A percentile compares a stretch with the other conserved stretches of the same genome.
These are phyloP conservation scores for Vanacampus margaritifer DNA, from an alignment of 2,113 vertebrate genomes.

Conservation along the genomic window DNA sequence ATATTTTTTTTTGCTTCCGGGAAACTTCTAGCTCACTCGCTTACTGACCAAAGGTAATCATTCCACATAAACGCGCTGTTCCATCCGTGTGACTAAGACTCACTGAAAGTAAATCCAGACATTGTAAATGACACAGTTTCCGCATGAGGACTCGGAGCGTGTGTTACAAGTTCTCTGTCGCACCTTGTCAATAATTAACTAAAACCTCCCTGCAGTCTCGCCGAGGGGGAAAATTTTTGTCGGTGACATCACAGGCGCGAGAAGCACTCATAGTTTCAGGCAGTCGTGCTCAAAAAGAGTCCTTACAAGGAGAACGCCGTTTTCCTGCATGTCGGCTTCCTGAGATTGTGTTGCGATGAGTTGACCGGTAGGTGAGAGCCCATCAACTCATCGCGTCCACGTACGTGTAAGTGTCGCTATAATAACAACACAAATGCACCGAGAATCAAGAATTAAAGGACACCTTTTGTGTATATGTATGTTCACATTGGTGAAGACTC, in stretches of 20 bases:
- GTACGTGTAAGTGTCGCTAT: too few relatives aligned
- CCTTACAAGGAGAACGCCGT: conserved; percentile 53
- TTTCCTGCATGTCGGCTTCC: conserved; percentile 41
- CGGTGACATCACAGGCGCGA: conserved; percentile 54
- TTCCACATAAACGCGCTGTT: not conserved
- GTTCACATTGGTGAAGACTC: too few relatives aligned
- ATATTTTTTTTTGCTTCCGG: too few relatives aligned
- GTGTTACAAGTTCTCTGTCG: conserved; percentile 21
- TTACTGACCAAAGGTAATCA: too few relatives aligned
- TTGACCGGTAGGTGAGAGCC: conserved; percentile 11
- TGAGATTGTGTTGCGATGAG: conserved; percentile 50
- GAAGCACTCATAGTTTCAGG: conserved; percentile 23
- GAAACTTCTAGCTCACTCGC: too few relatives aligned
- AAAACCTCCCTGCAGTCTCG: conserved; percentile 24
- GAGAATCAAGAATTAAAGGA: too few relatives aligned
- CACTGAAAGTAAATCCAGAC: not conserved
- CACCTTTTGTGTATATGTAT: too few relatives aligned
- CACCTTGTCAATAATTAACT: conserved; percentile 66
- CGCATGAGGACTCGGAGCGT: conserved; percentile 2
- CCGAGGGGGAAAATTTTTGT: conserved; percentile 52
- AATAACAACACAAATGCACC: too few relatives aligned
- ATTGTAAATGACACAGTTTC: not conserved
- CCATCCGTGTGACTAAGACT: not conserved
- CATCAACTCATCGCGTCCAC: not conserved
- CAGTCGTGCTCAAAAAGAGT: conserved; percentile 16